These are phyloP conservation scores for Danionella cerebrum DNA, from an alignment of 2,113 vertebrate species.

Conservation along the genomic window DNA sequence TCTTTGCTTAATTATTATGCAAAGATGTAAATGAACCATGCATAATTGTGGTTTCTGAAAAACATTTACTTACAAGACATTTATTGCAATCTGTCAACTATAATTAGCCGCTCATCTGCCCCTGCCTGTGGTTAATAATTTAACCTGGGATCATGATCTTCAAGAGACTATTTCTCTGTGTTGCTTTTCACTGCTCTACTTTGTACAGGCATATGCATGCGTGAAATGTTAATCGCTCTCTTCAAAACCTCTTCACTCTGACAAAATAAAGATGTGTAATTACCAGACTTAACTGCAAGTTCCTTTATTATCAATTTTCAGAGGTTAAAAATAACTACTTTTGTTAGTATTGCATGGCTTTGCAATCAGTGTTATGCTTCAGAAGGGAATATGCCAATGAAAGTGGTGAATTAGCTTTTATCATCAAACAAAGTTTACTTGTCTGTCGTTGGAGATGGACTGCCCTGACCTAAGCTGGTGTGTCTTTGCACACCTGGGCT, in stretches of 20 bases:
- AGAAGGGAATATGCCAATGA: not conserved
- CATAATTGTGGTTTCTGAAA: conserved; percentile 56
- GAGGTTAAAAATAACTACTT: no score
- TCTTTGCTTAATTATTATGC: conserved; percentile 25
- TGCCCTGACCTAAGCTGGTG: not conserved
- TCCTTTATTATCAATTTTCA: not conserved
- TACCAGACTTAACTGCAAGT: no score
- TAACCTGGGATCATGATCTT: conserved; percentile 49
- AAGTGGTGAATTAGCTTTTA: not conserved
- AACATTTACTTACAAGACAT: conserved; percentile 53
- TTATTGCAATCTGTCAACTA: conserved; percentile 51
- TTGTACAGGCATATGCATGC: conserved; percentile 14
- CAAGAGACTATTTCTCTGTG: conserved; percentile 49
- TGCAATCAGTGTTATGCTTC: not conserved
- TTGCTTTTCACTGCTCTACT: conserved; percentile 37
- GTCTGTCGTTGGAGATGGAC: not conserved
- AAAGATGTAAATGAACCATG: conserved; percentile 42
- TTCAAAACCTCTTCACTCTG: not conserved
- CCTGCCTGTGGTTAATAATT: conserved; percentile 63
- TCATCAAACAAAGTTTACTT: not conserved
- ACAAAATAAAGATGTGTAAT: not conserved
- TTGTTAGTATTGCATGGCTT: no score
- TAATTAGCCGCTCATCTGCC: conserved; percentile 60
- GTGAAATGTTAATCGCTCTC: conserved; percentile 21
- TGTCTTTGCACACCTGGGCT: conserved; percentile 8